A percentile compares a stretch with the other conserved stretches of the same genome.
phyloP scores from a whole-genome alignment of 2,888 invertebrate genomes.

The Eudasyphora cyanicolor region DNA sequence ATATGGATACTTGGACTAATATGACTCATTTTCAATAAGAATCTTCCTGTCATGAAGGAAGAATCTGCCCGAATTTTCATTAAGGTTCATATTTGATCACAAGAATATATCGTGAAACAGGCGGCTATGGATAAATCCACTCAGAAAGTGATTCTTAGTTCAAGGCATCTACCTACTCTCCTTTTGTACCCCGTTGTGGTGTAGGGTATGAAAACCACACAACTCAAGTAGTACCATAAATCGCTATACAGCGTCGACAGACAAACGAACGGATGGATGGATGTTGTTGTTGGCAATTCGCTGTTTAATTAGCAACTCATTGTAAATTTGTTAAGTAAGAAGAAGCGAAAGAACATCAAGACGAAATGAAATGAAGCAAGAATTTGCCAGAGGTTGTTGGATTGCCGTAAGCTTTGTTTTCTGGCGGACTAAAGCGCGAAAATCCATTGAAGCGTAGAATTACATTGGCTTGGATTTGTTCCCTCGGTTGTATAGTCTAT shows the following conservation, averaged over 20 bases:
- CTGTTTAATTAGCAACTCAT: conserved; percentile 64
- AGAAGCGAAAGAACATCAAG: conserved; percentile 18
- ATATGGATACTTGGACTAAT: too few relatives aligned
- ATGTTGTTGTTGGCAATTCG: not conserved
- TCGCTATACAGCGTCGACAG: too few relatives aligned
- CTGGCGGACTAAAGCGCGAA: conserved; percentile 23
- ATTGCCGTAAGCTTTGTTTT: conserved; percentile 18
- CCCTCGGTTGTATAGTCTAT: too few relatives aligned
- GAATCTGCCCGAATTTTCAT: not conserved
- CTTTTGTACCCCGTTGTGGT: too few relatives aligned
- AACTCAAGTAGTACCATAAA: not conserved
- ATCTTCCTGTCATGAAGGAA: too few relatives aligned
- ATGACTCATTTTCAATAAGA: too few relatives aligned
- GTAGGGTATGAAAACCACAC: too few relatives aligned
- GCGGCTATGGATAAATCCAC: too few relatives aligned
- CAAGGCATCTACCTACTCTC: too few relatives aligned
- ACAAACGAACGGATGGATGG: not conserved
- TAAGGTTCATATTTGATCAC: too few relatives aligned
- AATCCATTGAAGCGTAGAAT: conserved; percentile 48
- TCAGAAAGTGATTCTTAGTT: too few relatives aligned
- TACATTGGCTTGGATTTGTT: conserved; percentile 11
- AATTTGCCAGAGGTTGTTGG: conserved; percentile 18
- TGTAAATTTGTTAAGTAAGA: conserved; percentile 51
- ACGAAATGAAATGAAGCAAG: not conserved
- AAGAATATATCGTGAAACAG: too few relatives aligned